Base-by-base conservation (phyloP, 2,797 vertebrate species). In the Rhinoraja longicauda region DNA sequence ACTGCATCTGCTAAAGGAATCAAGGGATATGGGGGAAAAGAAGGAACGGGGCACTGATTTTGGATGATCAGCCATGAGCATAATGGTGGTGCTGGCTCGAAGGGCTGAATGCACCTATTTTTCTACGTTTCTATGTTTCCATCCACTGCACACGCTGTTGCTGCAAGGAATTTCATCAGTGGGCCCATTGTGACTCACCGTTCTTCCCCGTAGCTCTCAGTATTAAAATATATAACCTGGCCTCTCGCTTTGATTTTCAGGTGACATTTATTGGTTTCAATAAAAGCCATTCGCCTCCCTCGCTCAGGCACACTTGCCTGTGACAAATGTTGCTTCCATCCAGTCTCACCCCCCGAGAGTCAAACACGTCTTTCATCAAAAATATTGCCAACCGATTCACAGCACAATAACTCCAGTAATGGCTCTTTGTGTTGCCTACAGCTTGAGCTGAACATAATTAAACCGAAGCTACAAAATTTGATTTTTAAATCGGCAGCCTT, bases 331-430 rank as follows among this genome's bases (percentile, higher is more conserved):
- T 19, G 32, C n/a, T 36, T 19, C 67, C 17, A 8, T 84, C 84
- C 29, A 32, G 5, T 64, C n/a, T 6, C 59, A 32, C 57, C 84
- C 84, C 13, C 82, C n/a, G 57, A 10, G 53, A 59, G 9, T 26
- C n/a, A 57, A 62, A 86, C 4, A 6, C n/a, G 82, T 32, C 82
- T 29, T 86, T 62, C 26, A 62, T n/a, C 15, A n/a, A 32, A 64
- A 64, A 88, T 88, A 64, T 64, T 88, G 13, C 84, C n/a, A 64
- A 53, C 29, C 84, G 88, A 88, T 88, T 88, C 59, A 36, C n/a
- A 64, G 0, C 59, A 88, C n/a, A 64, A 32, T 64, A 21, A 88
- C 15, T 64, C 19, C 59, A 88, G 32, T 32, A 29, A 86, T 32
- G 32, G 59, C 32, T 21, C n/a, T 64, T 64, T 21, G 15, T 15